A percentile compares a stretch with the other conserved stretches of the same genome.
Evolutionary conservation across 1,140 invertebrate species (phyloP).

Genomic region (Penaeus vannamei): DNA sequence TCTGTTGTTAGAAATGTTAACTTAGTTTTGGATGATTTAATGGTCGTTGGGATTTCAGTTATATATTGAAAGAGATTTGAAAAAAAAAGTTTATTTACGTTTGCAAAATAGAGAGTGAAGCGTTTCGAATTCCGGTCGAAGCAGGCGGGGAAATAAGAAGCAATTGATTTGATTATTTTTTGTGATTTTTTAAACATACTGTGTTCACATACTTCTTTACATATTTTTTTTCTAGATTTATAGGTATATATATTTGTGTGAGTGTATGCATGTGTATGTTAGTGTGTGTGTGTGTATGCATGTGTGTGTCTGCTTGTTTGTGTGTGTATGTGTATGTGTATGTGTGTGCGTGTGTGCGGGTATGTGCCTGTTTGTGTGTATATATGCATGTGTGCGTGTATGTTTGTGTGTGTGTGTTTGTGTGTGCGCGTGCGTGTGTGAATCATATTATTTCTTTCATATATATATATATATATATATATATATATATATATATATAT

Average conservation of each 20-base stretch:
- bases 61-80: no score
- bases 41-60: no score
- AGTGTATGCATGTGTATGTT: neutral
- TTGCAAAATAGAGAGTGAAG: no score
- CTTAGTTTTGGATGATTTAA: no score
- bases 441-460: no score
- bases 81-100: no score
- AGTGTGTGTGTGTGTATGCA: neutral
- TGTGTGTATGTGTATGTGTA: neutral
- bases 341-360: neutral
- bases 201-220: neutral
- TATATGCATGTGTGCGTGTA: neutral
- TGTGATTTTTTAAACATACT: neutral
- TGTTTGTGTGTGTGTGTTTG: neutral
- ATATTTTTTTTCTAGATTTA: neutral
- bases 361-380: neutral
- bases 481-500: constrained; percentile 22
- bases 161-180: neutral
- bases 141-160: no score
- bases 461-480: constrained; percentile 5
- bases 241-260: neutral
- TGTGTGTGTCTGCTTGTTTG: neutral
- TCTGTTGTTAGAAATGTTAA: no score
- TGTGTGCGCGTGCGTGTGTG: neutral
- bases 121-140: no score